These are phyloP conservation scores for Fringilla coelebs DNA, from an alignment of 2,797 vertebrate genomes.

Conservation along the genomic window DNA sequence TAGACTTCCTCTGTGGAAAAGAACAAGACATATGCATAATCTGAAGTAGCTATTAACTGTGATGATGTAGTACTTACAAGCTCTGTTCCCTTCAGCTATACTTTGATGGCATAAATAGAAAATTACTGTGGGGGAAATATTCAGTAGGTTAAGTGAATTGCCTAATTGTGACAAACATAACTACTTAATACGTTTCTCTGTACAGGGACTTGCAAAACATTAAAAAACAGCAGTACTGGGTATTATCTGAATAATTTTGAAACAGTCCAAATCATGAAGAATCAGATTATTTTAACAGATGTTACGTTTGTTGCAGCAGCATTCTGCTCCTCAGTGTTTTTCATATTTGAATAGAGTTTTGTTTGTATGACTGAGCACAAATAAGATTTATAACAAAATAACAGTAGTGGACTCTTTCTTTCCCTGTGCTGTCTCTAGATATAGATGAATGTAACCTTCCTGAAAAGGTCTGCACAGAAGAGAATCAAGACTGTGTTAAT, in stretches of 20 bases:
- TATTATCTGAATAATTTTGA: neutral
- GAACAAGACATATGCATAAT: neutral
- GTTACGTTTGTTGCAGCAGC: neutral
- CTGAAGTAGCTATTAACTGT: neutral
- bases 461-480: constrained; percentile 73
- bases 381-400: neutral
- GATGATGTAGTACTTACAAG: neutral
- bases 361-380: neutral
- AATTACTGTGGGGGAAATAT: neutral
- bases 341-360: neutral
- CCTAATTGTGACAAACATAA: neutral
- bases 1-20: neutral
- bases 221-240: neutral
- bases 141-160: neutral
- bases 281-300: neutral
- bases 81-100: neutral
- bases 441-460: constrained; percentile 84
- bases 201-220: neutral
- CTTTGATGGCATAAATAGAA: neutral
- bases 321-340: neutral
- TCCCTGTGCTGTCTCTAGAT: constrained; percentile 70
- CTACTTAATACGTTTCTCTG: neutral
- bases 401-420: neutral
- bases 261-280: neutral
- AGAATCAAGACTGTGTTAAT: constrained; percentile 86